Evolutionary conservation across 1,140 invertebrate species (phyloP).

Genomic region (Popillia japonica): DNA sequence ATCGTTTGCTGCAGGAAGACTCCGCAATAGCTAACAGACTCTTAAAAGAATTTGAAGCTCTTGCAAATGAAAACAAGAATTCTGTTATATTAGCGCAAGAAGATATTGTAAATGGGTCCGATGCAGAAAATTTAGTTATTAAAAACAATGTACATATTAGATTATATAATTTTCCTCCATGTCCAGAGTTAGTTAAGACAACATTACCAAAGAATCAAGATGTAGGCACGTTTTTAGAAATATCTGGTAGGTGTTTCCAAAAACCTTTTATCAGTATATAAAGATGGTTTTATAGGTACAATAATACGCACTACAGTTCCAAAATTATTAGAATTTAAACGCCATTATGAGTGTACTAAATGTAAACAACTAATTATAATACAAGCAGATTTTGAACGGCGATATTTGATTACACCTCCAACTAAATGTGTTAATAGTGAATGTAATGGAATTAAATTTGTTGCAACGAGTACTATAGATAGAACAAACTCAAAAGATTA

Average conservation of each 20-base stretch:
- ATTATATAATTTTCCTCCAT: constrained; percentile 66
- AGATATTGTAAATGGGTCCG: neutral
- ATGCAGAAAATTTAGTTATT: constrained; percentile 57
- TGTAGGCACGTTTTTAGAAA: constrained; percentile 71
- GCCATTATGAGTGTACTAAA: constrained; percentile 78
- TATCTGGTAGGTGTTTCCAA: constrained; percentile 61
- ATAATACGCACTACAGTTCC: constrained; percentile 78
- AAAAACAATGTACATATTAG: constrained; percentile 75
- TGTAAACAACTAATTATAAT: constrained; percentile 75
- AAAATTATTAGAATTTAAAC: constrained; percentile 79
- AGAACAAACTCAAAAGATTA: constrained; percentile 82
- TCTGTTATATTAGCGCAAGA: neutral
- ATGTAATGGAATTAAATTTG: constrained; percentile 67
- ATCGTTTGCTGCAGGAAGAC: constrained; percentile 21
- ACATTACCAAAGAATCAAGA: constrained; percentile 73
- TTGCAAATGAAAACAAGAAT: neutral
- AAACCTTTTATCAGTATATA: neutral
- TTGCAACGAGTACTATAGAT: constrained; percentile 64
- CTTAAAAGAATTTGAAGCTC: neutral
- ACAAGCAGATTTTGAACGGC: constrained; percentile 75
- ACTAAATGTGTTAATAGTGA: constrained; percentile 69
- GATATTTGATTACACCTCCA: constrained; percentile 70
- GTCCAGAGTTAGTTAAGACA: constrained; percentile 66
- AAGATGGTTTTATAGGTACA: constrained; percentile 62
- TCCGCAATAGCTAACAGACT: constrained; percentile 2